Conservation (phyloP, 2,888 invertebrate species). For the Pelosia muscerda region DNA sequence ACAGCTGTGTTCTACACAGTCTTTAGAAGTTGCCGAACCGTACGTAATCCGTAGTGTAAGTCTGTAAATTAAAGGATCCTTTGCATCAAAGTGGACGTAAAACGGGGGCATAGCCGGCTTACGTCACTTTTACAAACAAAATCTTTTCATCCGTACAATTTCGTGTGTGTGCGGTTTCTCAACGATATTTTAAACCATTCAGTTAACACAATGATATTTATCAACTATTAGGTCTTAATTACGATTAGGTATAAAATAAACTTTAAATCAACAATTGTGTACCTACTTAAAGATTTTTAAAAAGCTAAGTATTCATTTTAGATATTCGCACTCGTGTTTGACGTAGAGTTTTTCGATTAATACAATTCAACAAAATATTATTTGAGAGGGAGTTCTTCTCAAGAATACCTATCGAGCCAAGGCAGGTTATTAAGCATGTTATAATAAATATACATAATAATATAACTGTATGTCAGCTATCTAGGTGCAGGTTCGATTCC, state of each 20-base stretch:
- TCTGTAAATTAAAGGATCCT: conserved; percentile 10
- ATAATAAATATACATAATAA: too few species aligned
- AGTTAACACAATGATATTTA: not conserved
- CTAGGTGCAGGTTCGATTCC: too few species aligned
- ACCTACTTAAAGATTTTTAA: not conserved
- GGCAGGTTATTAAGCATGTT: too few species aligned
- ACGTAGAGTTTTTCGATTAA: too few species aligned
- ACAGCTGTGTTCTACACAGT: not conserved
- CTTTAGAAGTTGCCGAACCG: conserved; percentile 13
- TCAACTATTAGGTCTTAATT: not conserved
- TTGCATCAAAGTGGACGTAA: not conserved
- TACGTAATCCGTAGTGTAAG: conserved; percentile 9
- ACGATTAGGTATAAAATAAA: not conserved
- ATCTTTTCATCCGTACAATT: conserved; percentile 8
- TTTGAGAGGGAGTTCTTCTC: too few species aligned
- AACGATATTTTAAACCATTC: not conserved
- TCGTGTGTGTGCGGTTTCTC: not conserved
- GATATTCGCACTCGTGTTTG: not conserved
- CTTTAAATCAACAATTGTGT: not conserved
- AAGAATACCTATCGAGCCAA: too few species aligned
- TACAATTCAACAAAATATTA: too few species aligned
- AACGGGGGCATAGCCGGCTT: conserved; percentile 11
- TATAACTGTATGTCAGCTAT: too few species aligned
- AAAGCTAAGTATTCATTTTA: not conserved
- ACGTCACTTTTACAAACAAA: conserved; percentile 7